Conservation (phyloP, 2,888 invertebrate genomes). For the Lithophane leautieri region DNA sequence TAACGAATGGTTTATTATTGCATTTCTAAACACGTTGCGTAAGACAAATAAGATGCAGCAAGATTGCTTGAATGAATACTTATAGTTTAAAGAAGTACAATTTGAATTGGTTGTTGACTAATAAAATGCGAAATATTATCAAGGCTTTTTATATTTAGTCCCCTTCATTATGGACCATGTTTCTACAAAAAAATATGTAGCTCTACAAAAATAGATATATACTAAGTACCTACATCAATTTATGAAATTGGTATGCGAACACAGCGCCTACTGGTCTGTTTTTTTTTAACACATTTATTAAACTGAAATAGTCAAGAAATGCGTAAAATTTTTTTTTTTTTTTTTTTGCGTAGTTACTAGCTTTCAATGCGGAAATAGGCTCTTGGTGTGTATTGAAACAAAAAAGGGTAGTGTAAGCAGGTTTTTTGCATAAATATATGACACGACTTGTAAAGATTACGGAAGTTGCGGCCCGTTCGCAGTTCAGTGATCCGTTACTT, state of each 20-base stretch:
- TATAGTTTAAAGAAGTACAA: too few relatives aligned
- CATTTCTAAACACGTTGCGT: background rate
- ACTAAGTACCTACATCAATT: background rate
- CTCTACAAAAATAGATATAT: background rate
- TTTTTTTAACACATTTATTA: background rate
- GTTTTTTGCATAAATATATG: constrained; percentile 45
- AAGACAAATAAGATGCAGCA: background rate
- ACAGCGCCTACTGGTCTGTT: background rate
- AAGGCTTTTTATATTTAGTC: background rate
- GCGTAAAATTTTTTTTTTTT: constrained; percentile 30
- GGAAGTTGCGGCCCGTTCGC: constrained; percentile 29
- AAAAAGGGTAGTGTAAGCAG: constrained; percentile 17
- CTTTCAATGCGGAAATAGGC: constrained; percentile 50
- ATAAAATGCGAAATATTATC: background rate
- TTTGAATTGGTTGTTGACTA: constrained; percentile 17
- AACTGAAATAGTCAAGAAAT: background rate
- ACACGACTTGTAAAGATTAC: constrained; percentile 32
- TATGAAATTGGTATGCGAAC: background rate
- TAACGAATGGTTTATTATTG: background rate
- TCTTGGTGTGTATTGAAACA: constrained; percentile 19
- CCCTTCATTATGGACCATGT: background rate
- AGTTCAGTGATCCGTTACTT: background rate
- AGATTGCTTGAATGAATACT: background rate
- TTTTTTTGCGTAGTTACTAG: background rate
- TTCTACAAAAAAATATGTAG: constrained; percentile 12